Evolutionary conservation across 2,797 vertebrate species (phyloP).

Genomic region (Manis javanica): DNA sequence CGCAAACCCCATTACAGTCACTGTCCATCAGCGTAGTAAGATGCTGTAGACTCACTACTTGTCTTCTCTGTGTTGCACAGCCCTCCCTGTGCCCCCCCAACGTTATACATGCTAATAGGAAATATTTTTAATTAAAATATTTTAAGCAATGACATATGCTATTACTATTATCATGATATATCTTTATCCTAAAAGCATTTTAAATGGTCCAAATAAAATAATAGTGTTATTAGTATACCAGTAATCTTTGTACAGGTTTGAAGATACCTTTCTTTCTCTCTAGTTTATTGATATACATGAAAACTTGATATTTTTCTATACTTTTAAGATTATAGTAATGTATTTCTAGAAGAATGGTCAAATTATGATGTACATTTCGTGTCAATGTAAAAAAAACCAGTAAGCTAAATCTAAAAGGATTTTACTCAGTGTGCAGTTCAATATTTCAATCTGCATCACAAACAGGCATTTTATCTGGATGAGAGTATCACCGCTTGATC

Average conservation of each 20-base stretch:
- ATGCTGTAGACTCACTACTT: no score
- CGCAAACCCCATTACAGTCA: no score
- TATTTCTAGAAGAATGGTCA: constrained; percentile 3
- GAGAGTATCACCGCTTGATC: background rate
- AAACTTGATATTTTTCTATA: background rate
- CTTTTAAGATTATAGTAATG: background rate
- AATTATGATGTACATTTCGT: background rate
- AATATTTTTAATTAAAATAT: constrained; percentile 12
- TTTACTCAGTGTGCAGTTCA: background rate
- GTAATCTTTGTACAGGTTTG: background rate
- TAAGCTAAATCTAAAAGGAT: background rate
- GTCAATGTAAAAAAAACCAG: background rate
- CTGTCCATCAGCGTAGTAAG: no score
- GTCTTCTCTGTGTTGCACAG: no score
- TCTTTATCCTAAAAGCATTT: background rate
- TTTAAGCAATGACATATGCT: background rate
- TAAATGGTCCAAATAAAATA: background rate
- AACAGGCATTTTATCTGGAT: background rate
- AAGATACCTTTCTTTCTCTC: background rate
- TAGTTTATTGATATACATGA: background rate
- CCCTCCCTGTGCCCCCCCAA: no score
- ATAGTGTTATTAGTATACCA: background rate
- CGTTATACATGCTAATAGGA: no score
- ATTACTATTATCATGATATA: background rate
- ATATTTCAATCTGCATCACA: background rate